These are phyloP conservation scores for Lasioglossum calceatum DNA, from an alignment of 2,888 invertebrate species.

Conservation along the genomic window DNA sequence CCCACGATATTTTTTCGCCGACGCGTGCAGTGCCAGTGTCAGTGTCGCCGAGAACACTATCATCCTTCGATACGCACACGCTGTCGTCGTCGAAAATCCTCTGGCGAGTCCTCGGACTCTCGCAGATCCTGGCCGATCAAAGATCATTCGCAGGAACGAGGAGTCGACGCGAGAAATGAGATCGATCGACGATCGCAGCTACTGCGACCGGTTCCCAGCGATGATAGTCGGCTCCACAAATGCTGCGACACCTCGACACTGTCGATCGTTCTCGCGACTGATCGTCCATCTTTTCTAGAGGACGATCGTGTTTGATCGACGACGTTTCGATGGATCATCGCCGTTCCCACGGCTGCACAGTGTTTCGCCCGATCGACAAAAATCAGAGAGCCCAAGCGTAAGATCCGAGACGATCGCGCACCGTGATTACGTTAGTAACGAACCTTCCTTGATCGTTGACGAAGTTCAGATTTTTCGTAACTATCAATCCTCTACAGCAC, in stretches of 20 bases:
- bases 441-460: neutral
- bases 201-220: neutral
- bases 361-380: neutral
- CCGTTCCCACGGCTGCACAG: neutral
- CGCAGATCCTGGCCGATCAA: neutral
- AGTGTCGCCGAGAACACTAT: constrained; percentile 18
- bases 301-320: neutral
- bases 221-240: neutral
- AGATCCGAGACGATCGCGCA: neutral
- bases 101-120: no score
- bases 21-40: constrained; percentile 44
- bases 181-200: neutral
- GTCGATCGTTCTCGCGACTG: neutral
- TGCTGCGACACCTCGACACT: neutral
- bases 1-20: constrained; percentile 25
- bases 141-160: neutral
- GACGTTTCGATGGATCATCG: neutral
- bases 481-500: no score
- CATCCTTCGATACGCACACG: neutral
- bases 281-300: neutral
- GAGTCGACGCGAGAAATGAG: neutral
- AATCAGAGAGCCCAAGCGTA: neutral
- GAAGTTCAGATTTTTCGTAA: neutral
- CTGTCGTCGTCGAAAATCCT: neutral
- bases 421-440: neutral